Evolutionary conservation across 2,797 vertebrate species (phyloP), one percentile per base, ranked within the genome.

Genomic region (Myiotriccus ornatus): DNA sequence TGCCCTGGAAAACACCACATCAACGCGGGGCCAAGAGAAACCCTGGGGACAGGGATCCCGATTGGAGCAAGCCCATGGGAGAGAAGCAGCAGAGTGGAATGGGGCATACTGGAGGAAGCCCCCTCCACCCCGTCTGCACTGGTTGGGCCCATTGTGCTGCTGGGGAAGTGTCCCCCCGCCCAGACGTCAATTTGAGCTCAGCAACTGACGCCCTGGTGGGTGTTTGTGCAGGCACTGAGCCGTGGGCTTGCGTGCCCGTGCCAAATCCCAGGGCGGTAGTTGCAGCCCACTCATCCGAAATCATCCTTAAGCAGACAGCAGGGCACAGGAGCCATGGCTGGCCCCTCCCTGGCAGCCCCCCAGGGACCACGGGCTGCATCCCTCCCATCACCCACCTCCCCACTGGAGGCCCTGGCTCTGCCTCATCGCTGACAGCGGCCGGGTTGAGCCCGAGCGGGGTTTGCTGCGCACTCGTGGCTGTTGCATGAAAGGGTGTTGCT

Each of bases 1-100:
- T 78, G 78, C 84, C 35, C 68, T 91, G 92, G 92, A 87, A 92
- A 94, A 71, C 62, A 82, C 84, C 2, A 3, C 84, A 87, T 3
- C 39, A 20, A 10, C 3, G 0, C 0, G 1, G 78, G 71, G 71
- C 84, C 84, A 74, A 80, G 86, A 27, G 67, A 74, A 56, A 56
- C 64, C 35, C 71, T 5, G 7, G 75, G 89, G 92, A 93, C 39
- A n/a, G 67, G 0, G 1, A 83, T 35, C 70, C 70, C 6, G 4
- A 1, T 0, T 13, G 60, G 70, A 70, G 37, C 3, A 1, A 22
- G n/a, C 59, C n/a, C 50, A 16, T 0, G 5, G 52, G 35, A 81
- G 23, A 83, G n/a, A 20, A 63, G 56, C 25, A 15, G 34, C 1
- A 0, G 6, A 22, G 63, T 2, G 15, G 12, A 47, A 25, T 7